These are phyloP conservation scores for Premnoplex brunnescens DNA, from an alignment of 2,797 vertebrate species.

Conservation along the genomic window DNA sequence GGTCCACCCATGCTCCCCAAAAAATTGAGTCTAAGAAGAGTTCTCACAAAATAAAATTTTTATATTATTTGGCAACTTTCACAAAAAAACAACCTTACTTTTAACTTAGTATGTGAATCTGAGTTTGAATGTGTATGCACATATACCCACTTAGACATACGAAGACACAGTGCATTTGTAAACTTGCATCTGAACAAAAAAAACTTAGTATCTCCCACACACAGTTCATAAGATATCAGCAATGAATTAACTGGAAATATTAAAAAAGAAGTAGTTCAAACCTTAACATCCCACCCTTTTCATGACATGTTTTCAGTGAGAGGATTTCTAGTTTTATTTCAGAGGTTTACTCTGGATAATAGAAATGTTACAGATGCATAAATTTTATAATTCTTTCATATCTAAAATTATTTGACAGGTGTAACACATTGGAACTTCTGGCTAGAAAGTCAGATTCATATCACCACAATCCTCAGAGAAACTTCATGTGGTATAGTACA, in stretches of 20 bases:
- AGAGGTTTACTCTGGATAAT: not conserved
- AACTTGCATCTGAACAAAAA: not conserved
- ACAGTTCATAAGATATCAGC: not conserved
- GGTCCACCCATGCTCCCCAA: not conserved
- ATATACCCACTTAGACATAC: not conserved
- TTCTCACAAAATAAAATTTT: not conserved
- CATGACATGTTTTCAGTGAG: accelerated
- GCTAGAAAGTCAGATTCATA: not conserved
- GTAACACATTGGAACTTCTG: not conserved
- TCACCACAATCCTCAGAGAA: not conserved
- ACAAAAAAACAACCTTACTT: not conserved
- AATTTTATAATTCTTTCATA: not conserved
- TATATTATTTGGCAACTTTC: not conserved
- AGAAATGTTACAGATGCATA: not conserved
- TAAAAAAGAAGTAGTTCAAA: not conserved
- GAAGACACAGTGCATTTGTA: not conserved
- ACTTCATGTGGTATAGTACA: not conserved
- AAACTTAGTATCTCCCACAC: not conserved
- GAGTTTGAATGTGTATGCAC: not conserved
- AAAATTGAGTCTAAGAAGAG: not conserved
- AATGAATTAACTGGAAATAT: not conserved
- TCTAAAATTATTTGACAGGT: not conserved
- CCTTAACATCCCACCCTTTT: not conserved
- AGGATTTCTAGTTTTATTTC: not conserved
- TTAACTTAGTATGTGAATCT: not conserved